Base-by-base conservation (phyloP, 2,113 vertebrate genomes). In the Nesospiza acunhae region DNA sequence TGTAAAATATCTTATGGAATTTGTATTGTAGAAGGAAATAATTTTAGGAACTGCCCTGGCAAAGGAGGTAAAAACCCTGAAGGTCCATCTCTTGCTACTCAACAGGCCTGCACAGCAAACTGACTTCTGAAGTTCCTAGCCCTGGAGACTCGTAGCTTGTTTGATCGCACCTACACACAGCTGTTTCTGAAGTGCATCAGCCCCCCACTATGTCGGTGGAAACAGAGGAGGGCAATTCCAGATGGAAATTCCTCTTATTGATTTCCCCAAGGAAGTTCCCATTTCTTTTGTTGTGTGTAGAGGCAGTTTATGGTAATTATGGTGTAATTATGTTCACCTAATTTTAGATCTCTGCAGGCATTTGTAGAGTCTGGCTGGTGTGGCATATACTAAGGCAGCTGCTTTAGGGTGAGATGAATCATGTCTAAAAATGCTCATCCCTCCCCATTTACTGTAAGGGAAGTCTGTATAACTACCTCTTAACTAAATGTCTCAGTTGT, bases 321-420 rank as follows among this genome's bases (percentile, higher is more conserved):
- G 7, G 10, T 76, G 56, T 49, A 81, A 87, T 85, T 91, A 87
- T 10, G 28, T 79, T 93, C 62, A 73, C 75, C 31, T 73, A 58
- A 83, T 88, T 88, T 88, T 94, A 86, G 35, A 49, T 93, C 49
- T 62, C 92, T 77, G 35, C 59, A 93, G 63, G 50, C 55, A 76
- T 86, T 90, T 69, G 53, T 90, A 35, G 49, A 77, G 49, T 69
- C 63, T 22, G 2, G 31, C 83, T 93, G 53, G 28, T 69, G 55
- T 85, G 59, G 50, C 55, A 49, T 80, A 33, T 28, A 80, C 68
- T 80, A 46, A 73, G 86, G 58, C 63, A 92, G 42, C 75, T 94
- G 75, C 46, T 93, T 90, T 82, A 64, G 62, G 28, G 68, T 78
- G 44, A 78, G 47, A 74, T 93, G 49, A 88, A 73, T 95, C 67